Conservation (phyloP, 2,797 vertebrate genomes). For the Nannoperca obscura region DNA sequence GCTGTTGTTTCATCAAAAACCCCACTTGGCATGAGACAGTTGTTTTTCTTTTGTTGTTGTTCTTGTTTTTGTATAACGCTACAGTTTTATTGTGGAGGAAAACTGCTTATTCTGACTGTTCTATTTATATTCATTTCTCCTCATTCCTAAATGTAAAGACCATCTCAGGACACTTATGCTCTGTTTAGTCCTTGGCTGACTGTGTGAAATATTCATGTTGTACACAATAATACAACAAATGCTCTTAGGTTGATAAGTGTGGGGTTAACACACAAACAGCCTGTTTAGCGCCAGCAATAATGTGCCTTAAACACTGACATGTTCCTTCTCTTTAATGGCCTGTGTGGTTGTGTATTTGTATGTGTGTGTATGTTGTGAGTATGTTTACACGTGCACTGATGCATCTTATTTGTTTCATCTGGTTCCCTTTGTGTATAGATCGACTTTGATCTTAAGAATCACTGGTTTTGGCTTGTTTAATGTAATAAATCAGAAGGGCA, state of each 20-base stretch:
- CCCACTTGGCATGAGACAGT: slow-evolving; percentile 34
- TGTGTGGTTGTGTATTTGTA: background rate
- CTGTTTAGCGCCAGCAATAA: slow-evolving; percentile 35
- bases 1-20: slow-evolving; percentile 50
- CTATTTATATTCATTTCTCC: slow-evolving; percentile 22
- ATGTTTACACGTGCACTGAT: slow-evolving; percentile 37
- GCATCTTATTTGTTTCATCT: slow-evolving; percentile 69
- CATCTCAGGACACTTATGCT: slow-evolving; percentile 14
- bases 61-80: slow-evolving; percentile 23
- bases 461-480: slow-evolving; percentile 76
- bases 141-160: slow-evolving; percentile 28
- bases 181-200: slow-evolving; percentile 37
- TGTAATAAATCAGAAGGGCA: slow-evolving; percentile 81
- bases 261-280: slow-evolving; percentile 43
- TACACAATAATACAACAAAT: slow-evolving; percentile 18
- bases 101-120: slow-evolving; percentile 47
- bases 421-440: slow-evolving; percentile 66
- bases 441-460: slow-evolving; percentile 76
- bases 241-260: slow-evolving; percentile 20
- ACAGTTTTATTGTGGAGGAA: slow-evolving; percentile 34
- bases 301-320: slow-evolving; percentile 42
- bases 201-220: slow-evolving; percentile 35
- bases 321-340: slow-evolving; percentile 41
- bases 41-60: slow-evolving; percentile 43
- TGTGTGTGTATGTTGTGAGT: background rate